Evolutionary conservation across 2,888 invertebrate genomes (phyloP), one percentile per base, ranked within the genome.

Genomic region (Drosophila macrospina): DNA sequence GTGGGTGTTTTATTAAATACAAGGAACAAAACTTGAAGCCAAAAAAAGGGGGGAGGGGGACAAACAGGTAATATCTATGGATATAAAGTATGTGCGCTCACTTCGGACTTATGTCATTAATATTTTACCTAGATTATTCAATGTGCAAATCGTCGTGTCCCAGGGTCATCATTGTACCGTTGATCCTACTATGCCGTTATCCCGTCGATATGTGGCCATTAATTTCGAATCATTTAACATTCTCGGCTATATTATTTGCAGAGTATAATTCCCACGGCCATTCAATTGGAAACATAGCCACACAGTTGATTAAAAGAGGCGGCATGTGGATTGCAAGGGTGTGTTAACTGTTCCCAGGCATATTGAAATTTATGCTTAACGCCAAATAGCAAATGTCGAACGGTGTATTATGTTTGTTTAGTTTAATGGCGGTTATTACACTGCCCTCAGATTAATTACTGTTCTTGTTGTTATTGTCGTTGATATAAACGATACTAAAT

Each of bases 361-460:
- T 63, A 83, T 78, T 74, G 76, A 83, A 80, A 86, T 83, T 86
- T 74, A 83, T 83, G 86, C 84, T 63, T 11, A 69, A 44, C 55
- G 50, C 37, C 47, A 47, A 60, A 69, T 57, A 60, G 50, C 34
- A 52, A 48, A 50, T 50, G 20, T 52, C 50, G 52, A 51, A 50
- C 44, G 34, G 37, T 52, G 30, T 66, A 64, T 74, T 71, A 47
- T 76, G 82, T 86, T 86, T 83, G 86, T 64, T 86, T 72, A 80
- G 82, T 71, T 83, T 78, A 86, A 83, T 83, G 83, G 62, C 64
- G 83, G 84, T 78, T 83, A 83, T 83, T 86, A 80, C 76, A 78
- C 76, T 56, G 51, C 66, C 65, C 50, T 56, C 56, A 32, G 84
- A 83, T 83, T 86, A 83, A 83, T 86, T 83, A 80, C 61, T 86